A percentile compares a stretch with the other conserved stretches of the same genome.
These are phyloP conservation scores for Scarus forsteni DNA, from an alignment of 2,797 vertebrate species.

Conservation along the genomic window DNA sequence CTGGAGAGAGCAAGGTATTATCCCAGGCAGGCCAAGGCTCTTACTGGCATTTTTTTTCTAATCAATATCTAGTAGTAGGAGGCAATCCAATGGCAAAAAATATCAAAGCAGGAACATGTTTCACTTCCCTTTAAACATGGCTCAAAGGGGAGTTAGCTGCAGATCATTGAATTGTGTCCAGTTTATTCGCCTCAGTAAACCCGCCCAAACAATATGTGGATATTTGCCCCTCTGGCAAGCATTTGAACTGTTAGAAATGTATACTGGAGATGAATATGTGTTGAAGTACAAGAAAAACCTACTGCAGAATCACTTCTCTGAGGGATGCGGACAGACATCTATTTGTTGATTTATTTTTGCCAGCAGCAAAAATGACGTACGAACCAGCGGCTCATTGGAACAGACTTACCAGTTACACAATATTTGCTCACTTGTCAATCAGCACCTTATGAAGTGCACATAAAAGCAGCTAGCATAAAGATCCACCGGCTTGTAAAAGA, in stretches of 20 bases:
- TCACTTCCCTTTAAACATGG: slow-evolving; percentile 29
- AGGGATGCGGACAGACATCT: slow-evolving; percentile 38
- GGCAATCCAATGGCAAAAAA: slow-evolving; percentile 34
- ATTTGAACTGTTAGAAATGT: slow-evolving; percentile 20
- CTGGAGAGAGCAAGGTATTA: slow-evolving; percentile 26
- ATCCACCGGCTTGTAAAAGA: slow-evolving; percentile 28
- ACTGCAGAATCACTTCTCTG: slow-evolving; percentile 36
- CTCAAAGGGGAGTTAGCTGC: slow-evolving; percentile 28
- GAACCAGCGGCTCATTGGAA: slow-evolving; percentile 34
- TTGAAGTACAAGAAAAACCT: slow-evolving; percentile 6
- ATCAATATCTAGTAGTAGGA: slow-evolving; percentile 55
- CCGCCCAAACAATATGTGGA: slow-evolving; percentile 12
- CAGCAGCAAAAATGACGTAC: slow-evolving; percentile 28
- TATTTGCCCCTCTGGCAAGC: slow-evolving; percentile 19
- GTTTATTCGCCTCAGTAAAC: slow-evolving; percentile 24
- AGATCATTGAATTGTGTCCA: slow-evolving; percentile 37
- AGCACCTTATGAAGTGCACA: slow-evolving; percentile 42
- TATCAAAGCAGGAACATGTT: slow-evolving; percentile 32
- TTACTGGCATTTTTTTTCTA: slow-evolving; percentile 24
- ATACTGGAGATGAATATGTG: slow-evolving; percentile 26
- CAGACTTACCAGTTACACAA: slow-evolving; percentile 45
- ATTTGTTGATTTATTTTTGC: slow-evolving; percentile 49
- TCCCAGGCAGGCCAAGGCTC: slow-evolving; percentile 42
- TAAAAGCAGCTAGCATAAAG: slow-evolving; percentile 40
- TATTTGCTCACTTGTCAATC: slow-evolving; percentile 62